These are phyloP conservation scores for Alethe castanea DNA, from an alignment of 2,113 vertebrate genomes.

Conservation along the genomic window DNA sequence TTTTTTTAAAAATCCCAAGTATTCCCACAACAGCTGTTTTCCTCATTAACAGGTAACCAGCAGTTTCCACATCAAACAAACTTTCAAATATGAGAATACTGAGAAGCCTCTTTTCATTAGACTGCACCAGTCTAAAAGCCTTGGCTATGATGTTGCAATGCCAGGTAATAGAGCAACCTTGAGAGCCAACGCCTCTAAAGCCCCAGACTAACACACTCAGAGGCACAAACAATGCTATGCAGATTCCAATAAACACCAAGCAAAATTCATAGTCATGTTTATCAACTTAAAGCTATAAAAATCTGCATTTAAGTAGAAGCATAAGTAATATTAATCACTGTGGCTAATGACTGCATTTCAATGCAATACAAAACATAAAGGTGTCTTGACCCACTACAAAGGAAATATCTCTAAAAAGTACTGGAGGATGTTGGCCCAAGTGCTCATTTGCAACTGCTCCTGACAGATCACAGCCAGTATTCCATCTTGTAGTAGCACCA, in stretches of 20 bases:
- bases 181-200: not conserved
- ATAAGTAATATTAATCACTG: constrained; percentile 28
- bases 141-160: not conserved
- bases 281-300: constrained; percentile 47
- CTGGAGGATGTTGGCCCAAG: not conserved
- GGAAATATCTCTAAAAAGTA: not conserved
- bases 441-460: not conserved
- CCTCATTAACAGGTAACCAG: not conserved
- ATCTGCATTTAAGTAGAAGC: not conserved
- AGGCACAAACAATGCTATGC: not conserved
- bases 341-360: constrained; percentile 5
- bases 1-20: not conserved
- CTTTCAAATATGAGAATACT: not conserved
- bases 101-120: not conserved
- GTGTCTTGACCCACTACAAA: not conserved
- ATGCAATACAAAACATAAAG: constrained; percentile 29
- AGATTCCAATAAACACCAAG: not conserved
- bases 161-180: not conserved
- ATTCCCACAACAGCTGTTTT: not conserved
- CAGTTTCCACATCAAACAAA: not conserved
- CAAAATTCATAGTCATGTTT: constrained; percentile 37
- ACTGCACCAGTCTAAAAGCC: not conserved
- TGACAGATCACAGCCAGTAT: not conserved
- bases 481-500: not conserved
- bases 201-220: not conserved